Percentiles rank a stretch among this genome's conserved stretches.
Evolutionary conservation across 2,113 vertebrate species (phyloP).

Genomic region (Axis porcinus): DNA sequence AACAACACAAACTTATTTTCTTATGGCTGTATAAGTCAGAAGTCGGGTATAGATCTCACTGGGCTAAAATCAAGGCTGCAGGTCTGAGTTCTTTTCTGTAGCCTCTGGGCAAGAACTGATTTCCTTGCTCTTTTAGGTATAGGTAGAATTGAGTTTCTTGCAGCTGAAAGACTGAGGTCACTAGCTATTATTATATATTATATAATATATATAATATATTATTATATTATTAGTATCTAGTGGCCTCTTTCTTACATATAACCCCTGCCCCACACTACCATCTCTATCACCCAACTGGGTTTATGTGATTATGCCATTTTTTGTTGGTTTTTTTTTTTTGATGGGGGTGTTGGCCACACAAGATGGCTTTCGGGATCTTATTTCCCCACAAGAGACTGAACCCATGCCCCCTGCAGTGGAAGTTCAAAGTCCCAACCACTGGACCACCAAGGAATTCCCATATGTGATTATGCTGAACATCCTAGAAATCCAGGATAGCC

Average conservation of each 20-base stretch:
- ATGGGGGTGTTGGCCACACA: not conserved
- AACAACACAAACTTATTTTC: not conserved
- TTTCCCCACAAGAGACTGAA: not conserved
- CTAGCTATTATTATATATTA: not conserved
- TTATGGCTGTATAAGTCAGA: not conserved
- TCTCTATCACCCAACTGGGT: not conserved
- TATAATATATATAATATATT: too few species aligned
- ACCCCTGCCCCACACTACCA: not conserved
- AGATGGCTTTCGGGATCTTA: not conserved
- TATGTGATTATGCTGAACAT: not conserved
- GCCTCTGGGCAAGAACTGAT: not conserved
- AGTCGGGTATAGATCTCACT: not conserved
- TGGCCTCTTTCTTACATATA: not conserved
- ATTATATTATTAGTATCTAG: not conserved
- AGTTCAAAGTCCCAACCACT: not conserved
- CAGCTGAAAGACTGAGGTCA: not conserved
- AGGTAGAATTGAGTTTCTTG: not conserved
- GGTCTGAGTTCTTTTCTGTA: not conserved
- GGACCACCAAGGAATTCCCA: not conserved
- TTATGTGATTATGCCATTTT: not conserved
- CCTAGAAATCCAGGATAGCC: not conserved
- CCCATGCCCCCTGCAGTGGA: not conserved
- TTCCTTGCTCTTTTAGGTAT: not conserved
- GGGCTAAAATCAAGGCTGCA: not conserved
- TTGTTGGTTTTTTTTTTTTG: not conserved